Conservation (phyloP, 2,888 invertebrate species). For the Choreutis nemorana region DNA sequence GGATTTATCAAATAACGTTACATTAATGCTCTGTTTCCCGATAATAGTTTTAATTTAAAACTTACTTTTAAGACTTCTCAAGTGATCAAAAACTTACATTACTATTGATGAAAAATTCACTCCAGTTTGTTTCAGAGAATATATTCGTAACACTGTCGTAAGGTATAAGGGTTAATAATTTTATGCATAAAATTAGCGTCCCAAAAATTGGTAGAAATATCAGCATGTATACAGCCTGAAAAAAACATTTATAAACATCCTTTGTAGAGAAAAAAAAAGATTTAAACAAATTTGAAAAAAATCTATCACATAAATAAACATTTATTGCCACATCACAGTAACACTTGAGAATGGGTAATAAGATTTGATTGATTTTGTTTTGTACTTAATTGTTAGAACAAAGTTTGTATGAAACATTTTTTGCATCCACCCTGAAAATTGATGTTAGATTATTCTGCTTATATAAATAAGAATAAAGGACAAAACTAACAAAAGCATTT, state of each 20-base stretch:
- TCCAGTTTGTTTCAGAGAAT: slow-evolving; percentile 83
- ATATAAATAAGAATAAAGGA: slow-evolving; percentile 1
- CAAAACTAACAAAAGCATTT: too few species aligned
- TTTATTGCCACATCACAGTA: too few species aligned
- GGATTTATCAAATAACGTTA: not conserved
- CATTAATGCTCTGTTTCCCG: not conserved
- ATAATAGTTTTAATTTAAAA: not conserved
- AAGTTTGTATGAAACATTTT: too few species aligned
- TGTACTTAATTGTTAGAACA: too few species aligned
- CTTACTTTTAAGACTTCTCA: not conserved
- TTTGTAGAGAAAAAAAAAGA: too few species aligned
- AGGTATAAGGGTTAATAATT: slow-evolving; percentile 77
- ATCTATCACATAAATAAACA: too few species aligned
- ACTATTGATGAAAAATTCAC: slow-evolving; percentile 84
- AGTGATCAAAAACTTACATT: slow-evolving; percentile 60
- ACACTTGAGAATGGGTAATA: too few species aligned
- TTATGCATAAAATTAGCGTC: slow-evolving; percentile 75
- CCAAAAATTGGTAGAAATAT: slow-evolving; percentile 81
- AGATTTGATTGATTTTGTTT: too few species aligned
- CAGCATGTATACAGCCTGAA: slow-evolving; percentile 74
- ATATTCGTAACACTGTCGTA: slow-evolving; percentile 72
- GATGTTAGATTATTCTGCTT: too few species aligned
- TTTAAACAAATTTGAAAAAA: too few species aligned
- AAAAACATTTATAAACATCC: slow-evolving; percentile 14
- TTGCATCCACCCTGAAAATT: too few species aligned